Base-by-base conservation (phyloP, 2,797 vertebrate species). In the Streptopelia turtur region DNA sequence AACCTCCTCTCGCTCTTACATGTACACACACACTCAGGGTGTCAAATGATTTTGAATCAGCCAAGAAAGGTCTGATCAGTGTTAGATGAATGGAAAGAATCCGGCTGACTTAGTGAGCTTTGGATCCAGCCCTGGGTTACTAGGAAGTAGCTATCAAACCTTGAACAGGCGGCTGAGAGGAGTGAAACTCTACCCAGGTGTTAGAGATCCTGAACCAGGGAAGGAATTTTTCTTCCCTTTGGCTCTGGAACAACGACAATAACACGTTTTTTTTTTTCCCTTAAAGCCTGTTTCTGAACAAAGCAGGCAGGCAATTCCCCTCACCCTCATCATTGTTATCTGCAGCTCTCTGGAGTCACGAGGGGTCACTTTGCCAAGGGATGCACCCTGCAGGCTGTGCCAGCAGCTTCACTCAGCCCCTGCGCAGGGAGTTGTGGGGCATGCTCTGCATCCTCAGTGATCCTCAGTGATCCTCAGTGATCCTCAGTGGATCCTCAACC, bases 191-290 rank as follows among this genome's bases (percentile, higher is more conserved):
- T 96, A 96, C 95, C 96, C 96, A 97, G 96, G 97, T 97, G 97
- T 94, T 94, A 96, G 95, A 91, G 93, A 96, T 95, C 96, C 89
- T 95, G 77, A 96, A 96, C 94, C 49, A 10, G 70, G 89, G 96
- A 95, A 97, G 90, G 78, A 93, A 89, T 97, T 95, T 96, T 94
- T 96, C 93, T 97, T 97, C 95, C 93, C 94, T 47, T 75, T 94
- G 94, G 96, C 93, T 94, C 95, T 60, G 79, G 74, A 92, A 94
- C 97, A 98, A 98, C 97, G 98, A 97, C 96, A 98, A 97, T 96
- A 97, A 65, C 86, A 74, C 90, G 35, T 35, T 94, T 96, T 95
- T 96, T 94, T 89, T 97, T 95, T 55, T 75, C 2, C 13, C 37
- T 83, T 60, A 55, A 41, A 95, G 94, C 90, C 84, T 93, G 79